A percentile compares a stretch with the other conserved stretches of the same genome.
Evolutionary conservation across 2,113 vertebrate species (phyloP).

Genomic region (Lophius piscatorius): DNA sequence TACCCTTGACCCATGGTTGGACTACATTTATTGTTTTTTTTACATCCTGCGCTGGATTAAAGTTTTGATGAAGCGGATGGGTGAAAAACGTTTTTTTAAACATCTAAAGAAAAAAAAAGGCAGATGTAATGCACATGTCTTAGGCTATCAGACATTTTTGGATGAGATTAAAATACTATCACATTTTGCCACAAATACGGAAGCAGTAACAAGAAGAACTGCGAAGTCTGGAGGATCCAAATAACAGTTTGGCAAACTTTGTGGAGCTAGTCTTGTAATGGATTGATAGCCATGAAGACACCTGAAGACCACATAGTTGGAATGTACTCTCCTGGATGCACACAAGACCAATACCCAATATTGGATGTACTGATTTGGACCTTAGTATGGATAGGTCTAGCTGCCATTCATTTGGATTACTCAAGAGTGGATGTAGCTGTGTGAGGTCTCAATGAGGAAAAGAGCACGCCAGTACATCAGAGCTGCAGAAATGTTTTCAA

Average conservation of each 20-base stretch:
- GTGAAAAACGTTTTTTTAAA: neutral
- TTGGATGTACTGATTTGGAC: constrained; percentile 72
- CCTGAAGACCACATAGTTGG: constrained; percentile 52
- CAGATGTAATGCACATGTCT: constrained; percentile 9
- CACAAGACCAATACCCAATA: constrained; percentile 1
- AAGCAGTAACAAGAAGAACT: constrained; percentile 53
- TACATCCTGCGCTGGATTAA: constrained; percentile 60
- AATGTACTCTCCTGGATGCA: constrained; percentile 68
- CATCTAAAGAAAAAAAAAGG: constrained; percentile 2
- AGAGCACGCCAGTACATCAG: constrained; percentile 22
- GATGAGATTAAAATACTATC: constrained; percentile 13
- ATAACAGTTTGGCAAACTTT: constrained; percentile 23
- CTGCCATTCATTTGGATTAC: constrained; percentile 73
- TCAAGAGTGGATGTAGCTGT: constrained; percentile 73
- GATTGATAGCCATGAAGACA: constrained; percentile 64
- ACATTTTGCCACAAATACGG: constrained; percentile 31
- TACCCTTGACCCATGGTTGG: constrained; percentile 46
- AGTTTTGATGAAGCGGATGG: constrained; percentile 43
- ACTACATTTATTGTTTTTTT: constrained; percentile 59
- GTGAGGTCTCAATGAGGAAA: constrained; percentile 49
- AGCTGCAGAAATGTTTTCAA: constrained; percentile 42
- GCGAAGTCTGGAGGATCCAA: constrained; percentile 45
- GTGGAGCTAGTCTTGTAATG: constrained; percentile 61
- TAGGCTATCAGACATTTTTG: constrained; percentile 32
- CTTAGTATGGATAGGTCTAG: constrained; percentile 62